Conservation (phyloP, 2,797 vertebrate species). For the Decapterus maruadsi region DNA sequence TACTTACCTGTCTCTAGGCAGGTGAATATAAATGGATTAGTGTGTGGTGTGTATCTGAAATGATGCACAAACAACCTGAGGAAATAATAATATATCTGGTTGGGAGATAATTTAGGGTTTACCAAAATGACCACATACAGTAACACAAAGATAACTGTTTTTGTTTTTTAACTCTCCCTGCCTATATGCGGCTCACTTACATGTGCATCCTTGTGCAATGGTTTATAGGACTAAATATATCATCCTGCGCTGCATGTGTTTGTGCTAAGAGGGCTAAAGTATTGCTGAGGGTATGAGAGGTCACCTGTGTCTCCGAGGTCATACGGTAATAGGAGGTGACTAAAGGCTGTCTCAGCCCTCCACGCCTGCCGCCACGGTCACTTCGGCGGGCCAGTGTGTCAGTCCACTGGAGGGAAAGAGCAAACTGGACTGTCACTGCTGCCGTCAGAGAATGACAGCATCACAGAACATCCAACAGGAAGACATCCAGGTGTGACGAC, state of each 20-base stretch:
- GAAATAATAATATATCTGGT: background rate
- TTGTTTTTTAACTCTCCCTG: background rate
- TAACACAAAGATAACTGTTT: background rate
- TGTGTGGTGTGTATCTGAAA: too few relatives aligned
- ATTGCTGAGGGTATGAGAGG: constrained; percentile 49
- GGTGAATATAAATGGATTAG: background rate
- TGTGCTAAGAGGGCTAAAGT: constrained; percentile 14
- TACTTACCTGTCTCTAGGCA: background rate
- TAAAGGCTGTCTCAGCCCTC: constrained; percentile 77
- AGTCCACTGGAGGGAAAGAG: constrained; percentile 65
- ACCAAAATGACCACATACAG: background rate
- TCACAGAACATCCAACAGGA: constrained; percentile 32
- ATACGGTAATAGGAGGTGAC: constrained; percentile 76
- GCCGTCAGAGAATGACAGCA: constrained; percentile 51
- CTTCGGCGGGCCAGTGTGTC: constrained; percentile 73
- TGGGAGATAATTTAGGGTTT: background rate
- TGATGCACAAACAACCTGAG: too few relatives aligned
- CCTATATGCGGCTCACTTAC: background rate
- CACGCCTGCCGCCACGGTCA: constrained; percentile 53
- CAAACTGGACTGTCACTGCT: constrained; percentile 64
- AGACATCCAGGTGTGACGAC: constrained; percentile 50
- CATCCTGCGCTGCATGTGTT: background rate
- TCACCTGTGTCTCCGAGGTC: constrained; percentile 58
- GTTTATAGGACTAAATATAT: background rate
- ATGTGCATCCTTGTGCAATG: background rate